These are phyloP conservation scores for Merluccius polli DNA, from an alignment of 2,797 vertebrate genomes.

Conservation along the genomic window DNA sequence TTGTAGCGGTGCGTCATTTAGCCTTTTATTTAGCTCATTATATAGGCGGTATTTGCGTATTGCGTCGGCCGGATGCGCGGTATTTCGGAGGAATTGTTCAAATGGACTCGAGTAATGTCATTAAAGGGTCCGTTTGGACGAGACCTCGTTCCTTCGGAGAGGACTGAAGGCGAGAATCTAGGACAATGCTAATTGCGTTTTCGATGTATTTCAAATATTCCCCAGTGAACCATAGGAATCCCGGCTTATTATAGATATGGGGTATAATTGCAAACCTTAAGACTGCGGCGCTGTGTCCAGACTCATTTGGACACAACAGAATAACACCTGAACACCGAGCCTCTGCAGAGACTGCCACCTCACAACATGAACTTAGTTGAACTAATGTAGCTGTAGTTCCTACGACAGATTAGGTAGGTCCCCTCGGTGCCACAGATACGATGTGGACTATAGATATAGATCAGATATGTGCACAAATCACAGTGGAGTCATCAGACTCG, in stretches of 20 bases:
- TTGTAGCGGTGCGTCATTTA: conserved; percentile 70
- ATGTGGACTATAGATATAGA: too few species aligned
- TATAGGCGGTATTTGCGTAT: conserved; percentile 38
- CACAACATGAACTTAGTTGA: too few species aligned
- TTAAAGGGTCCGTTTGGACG: conserved; percentile 45
- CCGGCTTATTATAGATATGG: not conserved
- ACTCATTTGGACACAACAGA: too few species aligned
- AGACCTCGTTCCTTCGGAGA: conserved; percentile 31
- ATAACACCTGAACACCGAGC: too few species aligned
- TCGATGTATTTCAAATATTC: not conserved
- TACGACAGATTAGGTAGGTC: too few species aligned
- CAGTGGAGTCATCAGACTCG: too few species aligned
- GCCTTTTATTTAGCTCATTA: conserved; percentile 71
- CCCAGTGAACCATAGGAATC: not conserved
- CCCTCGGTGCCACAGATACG: too few species aligned
- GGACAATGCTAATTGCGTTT: not conserved
- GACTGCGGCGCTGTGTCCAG: too few species aligned
- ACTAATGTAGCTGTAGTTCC: too few species aligned
- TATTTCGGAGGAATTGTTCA: conserved; percentile 53
- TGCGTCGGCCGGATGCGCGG: conserved; percentile 42
- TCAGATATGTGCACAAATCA: too few species aligned
- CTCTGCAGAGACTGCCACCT: too few species aligned
- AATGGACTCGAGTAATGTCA: conserved; percentile 65
- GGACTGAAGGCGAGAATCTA: not conserved
- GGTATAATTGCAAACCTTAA: not conserved